Base-by-base conservation (phyloP, 2,113 vertebrate genomes). In the Chaetura pelagica region DNA sequence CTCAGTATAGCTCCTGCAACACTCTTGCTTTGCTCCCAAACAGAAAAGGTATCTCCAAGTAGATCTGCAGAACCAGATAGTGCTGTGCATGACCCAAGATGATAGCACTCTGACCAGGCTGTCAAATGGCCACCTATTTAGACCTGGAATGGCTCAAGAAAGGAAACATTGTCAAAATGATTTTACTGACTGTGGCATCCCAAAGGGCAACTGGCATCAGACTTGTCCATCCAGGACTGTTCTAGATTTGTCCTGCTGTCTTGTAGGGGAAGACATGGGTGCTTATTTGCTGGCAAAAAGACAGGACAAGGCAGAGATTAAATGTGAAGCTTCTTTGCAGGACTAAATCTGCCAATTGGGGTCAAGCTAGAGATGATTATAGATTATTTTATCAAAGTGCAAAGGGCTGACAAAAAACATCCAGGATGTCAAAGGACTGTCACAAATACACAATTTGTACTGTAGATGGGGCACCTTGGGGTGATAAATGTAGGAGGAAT, bases 371-470 rank as follows among this genome's bases (percentile, higher is more conserved):
- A 66, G 54, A 40, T 84, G 22, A 62, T 85, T 78, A 73, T 67
- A 27, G 87, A 94, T 92, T 95, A 86, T 89, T 96, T 96, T 86
- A 73, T 79, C 44, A 55, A 84, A 94, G 80, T 75, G 62, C 35
- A 81, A 86, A 94, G 44, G 44, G 29, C 42, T 93, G 61, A 74
- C 49, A 81, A 90, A 95, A 89, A 62, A 26, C 7, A 29, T 10
- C 35, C 10, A 10, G 19, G 24, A 66, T 80, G 75, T 59, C 59
- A 78, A 77, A 93, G 15, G 51, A 73, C 64, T 55, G 51, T 26
- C 59, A 44, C 68, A 91, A 78, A 87, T 29, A 58, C 44, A 63
- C 15, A 67, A 82, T 46, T 86, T 71, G 14, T 15, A 62, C 58
- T 42, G 21, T 17, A 76, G 59, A 68, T 71, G 15, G 11, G 22